Percentiles rank a stretch among this genome's conserved stretches.
Evolutionary conservation across 1,140 invertebrate genomes (phyloP).

Genomic region (Drosophila aff.): DNA sequence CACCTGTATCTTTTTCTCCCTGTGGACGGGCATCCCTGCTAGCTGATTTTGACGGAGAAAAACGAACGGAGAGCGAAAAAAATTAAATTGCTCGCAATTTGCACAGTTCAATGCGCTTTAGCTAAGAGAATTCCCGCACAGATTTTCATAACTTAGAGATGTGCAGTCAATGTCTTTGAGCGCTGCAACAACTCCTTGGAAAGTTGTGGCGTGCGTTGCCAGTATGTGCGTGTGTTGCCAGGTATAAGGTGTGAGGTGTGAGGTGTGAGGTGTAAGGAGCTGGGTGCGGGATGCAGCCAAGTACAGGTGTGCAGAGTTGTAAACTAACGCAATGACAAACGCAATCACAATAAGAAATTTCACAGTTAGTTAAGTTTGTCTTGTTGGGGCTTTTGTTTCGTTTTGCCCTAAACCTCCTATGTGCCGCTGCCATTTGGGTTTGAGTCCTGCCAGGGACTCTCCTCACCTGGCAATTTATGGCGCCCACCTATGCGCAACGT

Average conservation of each 20-base stretch:
- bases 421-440: slow-evolving; percentile 9
- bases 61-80: slow-evolving; percentile 43
- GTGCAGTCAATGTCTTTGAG: slow-evolving; percentile 62
- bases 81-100: slow-evolving; percentile 84
- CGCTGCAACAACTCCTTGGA: slow-evolving; percentile 15
- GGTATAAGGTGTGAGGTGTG: background rate
- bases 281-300: slow-evolving; percentile 1
- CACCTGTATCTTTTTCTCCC: background rate
- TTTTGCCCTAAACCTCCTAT: slow-evolving; percentile 17
- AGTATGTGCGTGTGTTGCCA: slow-evolving; percentile 27
- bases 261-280: background rate
- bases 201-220: slow-evolving; percentile 39
- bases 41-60: slow-evolving; percentile 59
- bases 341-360: slow-evolving; percentile 84
- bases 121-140: slow-evolving; percentile 73
- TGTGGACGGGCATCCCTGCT: slow-evolving; percentile 21
- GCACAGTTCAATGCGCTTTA: slow-evolving; percentile 83
- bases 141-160: slow-evolving; percentile 80
- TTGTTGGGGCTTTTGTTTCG: slow-evolving; percentile 68
- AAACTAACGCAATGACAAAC: slow-evolving; percentile 84
- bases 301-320: slow-evolving; percentile 68
- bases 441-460: slow-evolving; percentile 22
- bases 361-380: slow-evolving; percentile 83
- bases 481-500: slow-evolving; percentile 5
- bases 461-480: slow-evolving; percentile 58